Evolutionary conservation across 2,113 vertebrate species (phyloP), one percentile per base, ranked within the genome.

Genomic region (Chascanopsetta lugubris): DNA sequence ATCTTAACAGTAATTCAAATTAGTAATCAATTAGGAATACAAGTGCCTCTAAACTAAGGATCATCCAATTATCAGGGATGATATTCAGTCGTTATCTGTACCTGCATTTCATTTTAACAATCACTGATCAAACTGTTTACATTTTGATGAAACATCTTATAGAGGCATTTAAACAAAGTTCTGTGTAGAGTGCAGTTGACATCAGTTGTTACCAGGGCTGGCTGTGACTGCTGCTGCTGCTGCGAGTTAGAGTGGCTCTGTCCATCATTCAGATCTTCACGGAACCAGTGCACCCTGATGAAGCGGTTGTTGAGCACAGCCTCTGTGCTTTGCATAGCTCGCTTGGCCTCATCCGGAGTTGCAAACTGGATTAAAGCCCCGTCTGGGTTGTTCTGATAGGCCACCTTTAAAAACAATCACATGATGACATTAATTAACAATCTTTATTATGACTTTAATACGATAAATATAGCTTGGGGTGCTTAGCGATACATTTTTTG

Each of bases 241-340:
- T 46, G 43, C 1, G 43, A 18, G 25, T 73, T 71, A 5, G 54
- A 18, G 48, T 75, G 85, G 12, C 67, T 56, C 7, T 50, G 93
- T 0, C 87, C 92, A 17, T 89, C 55, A 17, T 69, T 42, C 4
- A 77, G 85, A 70, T 95, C 94, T 53, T 96, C 95, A 81, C 96
- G 93, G 74, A 95, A 95, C 97, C 97, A 98, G 85, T 96, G 93
- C 50, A 98, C 93, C 80, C 92, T 94, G 86, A 99, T 98, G 86
- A 98, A 98, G 18, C 96, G 95, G 88, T 98, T 98, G 81, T 97
- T 98, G 75, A 98, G 93, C 20, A 98, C 95, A 11, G 97, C 97
- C 90, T 99, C 96, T 36, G 95, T 95, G 90, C 96, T 98, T 63
- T 96, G 95, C 62, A 97, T 96, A 54, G 97, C 97, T 66, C 94